These are phyloP conservation scores for Rhingia campestris DNA, from an alignment of 2,888 invertebrate species.

Conservation along the genomic window DNA sequence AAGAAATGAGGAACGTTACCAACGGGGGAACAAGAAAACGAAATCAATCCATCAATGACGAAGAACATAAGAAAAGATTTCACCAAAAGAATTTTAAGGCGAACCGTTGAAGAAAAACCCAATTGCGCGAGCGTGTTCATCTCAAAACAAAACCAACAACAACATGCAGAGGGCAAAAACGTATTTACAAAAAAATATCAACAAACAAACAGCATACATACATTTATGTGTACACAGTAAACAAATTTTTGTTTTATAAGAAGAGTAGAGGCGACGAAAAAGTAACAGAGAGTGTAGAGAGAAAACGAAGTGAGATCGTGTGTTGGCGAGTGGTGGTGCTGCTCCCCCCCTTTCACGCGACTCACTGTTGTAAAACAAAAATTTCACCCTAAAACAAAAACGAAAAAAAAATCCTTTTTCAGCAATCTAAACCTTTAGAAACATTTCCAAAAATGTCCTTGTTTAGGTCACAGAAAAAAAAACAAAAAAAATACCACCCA, in stretches of 20 bases:
- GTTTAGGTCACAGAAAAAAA: slow-evolving; percentile 33
- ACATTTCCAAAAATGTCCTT: slow-evolving; percentile 19
- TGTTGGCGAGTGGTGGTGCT: slow-evolving; percentile 68
- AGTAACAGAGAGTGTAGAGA: slow-evolving; percentile 19
- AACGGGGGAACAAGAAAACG: slow-evolving; percentile 72
- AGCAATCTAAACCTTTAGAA: slow-evolving; percentile 41
- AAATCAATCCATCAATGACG: slow-evolving; percentile 73
- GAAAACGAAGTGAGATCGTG: slow-evolving; percentile 29
- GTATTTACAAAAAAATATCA: slow-evolving; percentile 36
- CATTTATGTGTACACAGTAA: slow-evolving; percentile 60
- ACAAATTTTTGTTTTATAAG: slow-evolving; percentile 67
- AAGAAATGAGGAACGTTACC: slow-evolving; percentile 80
- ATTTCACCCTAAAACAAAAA: slow-evolving; percentile 22
- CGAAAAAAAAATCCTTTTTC: slow-evolving; percentile 18
- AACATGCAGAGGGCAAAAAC: slow-evolving; percentile 63
- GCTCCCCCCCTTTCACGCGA: slow-evolving; percentile 59
- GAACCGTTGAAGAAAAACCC: slow-evolving; percentile 71
- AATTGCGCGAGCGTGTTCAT: slow-evolving; percentile 71
- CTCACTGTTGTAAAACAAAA: slow-evolving; percentile 57
- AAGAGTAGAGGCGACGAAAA: slow-evolving; percentile 14
- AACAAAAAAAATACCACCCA: slow-evolving; percentile 5
- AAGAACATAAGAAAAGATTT: slow-evolving; percentile 73
- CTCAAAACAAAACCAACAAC: slow-evolving; percentile 50
- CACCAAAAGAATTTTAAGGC: slow-evolving; percentile 73
- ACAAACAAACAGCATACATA: slow-evolving; percentile 50